A percentile compares a stretch with the other conserved stretches of the same genome.
Evolutionary conservation across 2,797 vertebrate genomes (phyloP).

Genomic region (Borostomias antarcticus): DNA sequence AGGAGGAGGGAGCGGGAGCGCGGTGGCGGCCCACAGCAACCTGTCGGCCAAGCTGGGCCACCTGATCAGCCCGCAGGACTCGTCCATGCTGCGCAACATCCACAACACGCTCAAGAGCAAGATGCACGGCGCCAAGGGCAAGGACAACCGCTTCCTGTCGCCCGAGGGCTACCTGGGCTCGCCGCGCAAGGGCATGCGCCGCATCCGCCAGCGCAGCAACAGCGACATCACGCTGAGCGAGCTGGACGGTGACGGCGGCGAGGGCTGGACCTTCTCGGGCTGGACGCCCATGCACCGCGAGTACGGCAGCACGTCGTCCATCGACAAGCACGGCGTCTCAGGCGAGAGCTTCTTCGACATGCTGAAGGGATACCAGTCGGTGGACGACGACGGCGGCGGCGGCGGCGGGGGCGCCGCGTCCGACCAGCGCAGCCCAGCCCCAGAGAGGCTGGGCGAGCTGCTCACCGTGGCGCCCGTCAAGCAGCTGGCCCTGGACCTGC

Average conservation of each 20-base stretch:
- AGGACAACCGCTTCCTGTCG: conserved; percentile 95
- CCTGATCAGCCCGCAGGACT: conserved; percentile 91
- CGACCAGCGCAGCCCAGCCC: conserved; percentile 86
- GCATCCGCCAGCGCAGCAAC: conserved; percentile 97
- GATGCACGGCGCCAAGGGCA: conserved; percentile 86
- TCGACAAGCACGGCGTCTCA: conserved; percentile 95
- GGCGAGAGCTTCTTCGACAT: conserved; percentile 97
- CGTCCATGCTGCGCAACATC: conserved; percentile 96
- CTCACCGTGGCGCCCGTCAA: conserved; percentile 87
- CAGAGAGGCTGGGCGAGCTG: conserved; percentile 89
- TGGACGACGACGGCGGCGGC: too few species aligned
- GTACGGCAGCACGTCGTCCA: conserved; percentile 97
- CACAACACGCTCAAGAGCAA: conserved; percentile 96
- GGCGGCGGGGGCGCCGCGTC: too few species aligned
- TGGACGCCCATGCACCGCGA: conserved; percentile 96
- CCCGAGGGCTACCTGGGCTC: conserved; percentile 94
- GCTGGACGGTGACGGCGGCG: conserved; percentile 90
- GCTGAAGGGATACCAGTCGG: conserved; percentile 91
- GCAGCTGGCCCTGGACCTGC: conserved; percentile 90
- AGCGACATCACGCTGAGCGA: conserved; percentile 98
- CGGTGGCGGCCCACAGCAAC: conserved; percentile 87
- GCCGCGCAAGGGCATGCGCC: conserved; percentile 92
- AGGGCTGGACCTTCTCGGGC: conserved; percentile 95
- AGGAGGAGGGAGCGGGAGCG: conserved; percentile 26
- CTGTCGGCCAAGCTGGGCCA: conserved; percentile 94